Evolutionary conservation across 2,113 vertebrate species (phyloP), one percentile per base, ranked within the genome.

Genomic region (Istiophorus platypterus): DNA sequence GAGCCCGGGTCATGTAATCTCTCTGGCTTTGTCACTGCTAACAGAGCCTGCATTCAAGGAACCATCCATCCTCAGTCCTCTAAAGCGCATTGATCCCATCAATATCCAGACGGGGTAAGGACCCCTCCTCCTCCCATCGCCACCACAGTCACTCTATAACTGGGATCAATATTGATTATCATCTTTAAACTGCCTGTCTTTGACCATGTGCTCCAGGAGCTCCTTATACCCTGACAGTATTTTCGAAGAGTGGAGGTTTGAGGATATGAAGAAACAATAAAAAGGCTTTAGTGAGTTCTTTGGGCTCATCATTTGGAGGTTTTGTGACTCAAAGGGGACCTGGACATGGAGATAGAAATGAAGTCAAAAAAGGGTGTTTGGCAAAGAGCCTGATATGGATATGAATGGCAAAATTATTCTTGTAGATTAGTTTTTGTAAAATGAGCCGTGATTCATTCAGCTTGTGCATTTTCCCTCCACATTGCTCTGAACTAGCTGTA

Each of bases 151-250:
- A 57, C 80, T 86, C 88, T 78, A 74, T 79, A 88, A 80, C 74
- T 62, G 66, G 34, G 88, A 94, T 95, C 93, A 92, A 92, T 94
- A 93, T 94, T 90, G 93, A 94, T 93, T 88, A 92, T 92, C 87
- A 89, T 92, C 87, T 82, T 80, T 90, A 89, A 92, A 92, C 85
- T 85, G 85, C 66, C 82, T 78, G 78, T 76, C 89, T 84, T 85
- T 86, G 78, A 86, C 45, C 41, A 29, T 63, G 68, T 57, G 58
- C 72, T 68, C 64, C 45, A 54, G 31, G 66, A 29, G 67, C 26
- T 76, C 39, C 41, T 74, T 2, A n/a, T 31, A 54, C 3, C 22
- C 45, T 27, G 1, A 62, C 27, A 49, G 41, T 42, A 13, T 15
- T 3, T 27, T 13, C 51, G 18, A n/a, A 11, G n/a, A 45, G 24